Percentiles rank a stretch among this genome's conserved stretches.
Conservation (phyloP, 2,797 vertebrate species). For the Acrocephalus scirpaceus region DNA sequence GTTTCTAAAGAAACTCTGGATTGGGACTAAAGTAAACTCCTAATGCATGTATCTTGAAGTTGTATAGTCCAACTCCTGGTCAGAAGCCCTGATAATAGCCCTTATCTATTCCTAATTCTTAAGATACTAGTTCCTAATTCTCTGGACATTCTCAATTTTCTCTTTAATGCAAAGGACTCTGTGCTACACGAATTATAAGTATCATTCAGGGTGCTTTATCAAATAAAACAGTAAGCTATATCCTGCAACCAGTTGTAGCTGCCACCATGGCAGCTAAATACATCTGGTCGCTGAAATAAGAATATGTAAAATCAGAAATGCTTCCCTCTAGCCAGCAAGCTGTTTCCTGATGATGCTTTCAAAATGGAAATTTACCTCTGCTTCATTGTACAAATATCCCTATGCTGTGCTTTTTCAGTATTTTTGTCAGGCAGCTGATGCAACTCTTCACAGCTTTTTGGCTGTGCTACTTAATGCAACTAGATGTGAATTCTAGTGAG, state of each 20-base stretch:
- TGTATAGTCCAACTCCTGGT: not conserved
- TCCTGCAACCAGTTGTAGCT: not conserved
- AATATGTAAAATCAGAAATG: not conserved
- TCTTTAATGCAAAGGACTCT: not conserved
- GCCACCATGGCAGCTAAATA: not conserved
- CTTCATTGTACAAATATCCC: not conserved
- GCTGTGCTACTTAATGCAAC: not conserved
- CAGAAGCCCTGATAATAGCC: not conserved
- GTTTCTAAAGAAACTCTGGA: not conserved
- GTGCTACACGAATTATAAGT: not conserved
- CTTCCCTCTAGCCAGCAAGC: not conserved
- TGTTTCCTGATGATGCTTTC: not conserved
- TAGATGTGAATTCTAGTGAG: not conserved
- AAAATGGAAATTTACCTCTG: not conserved
- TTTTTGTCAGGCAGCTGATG: not conserved
- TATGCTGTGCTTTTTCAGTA: not conserved
- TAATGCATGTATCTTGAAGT: not conserved
- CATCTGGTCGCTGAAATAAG: not conserved
- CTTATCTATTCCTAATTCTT: not conserved
- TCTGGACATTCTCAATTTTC: not conserved
- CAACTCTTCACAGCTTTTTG: not conserved
- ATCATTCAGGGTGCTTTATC: not conserved
- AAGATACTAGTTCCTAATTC: not conserved
- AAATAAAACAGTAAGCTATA: not conserved
- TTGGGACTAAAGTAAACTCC: not conserved